Evolutionary conservation across 2,797 vertebrate genomes (phyloP).

Genomic region (Ceryle rudis): DNA sequence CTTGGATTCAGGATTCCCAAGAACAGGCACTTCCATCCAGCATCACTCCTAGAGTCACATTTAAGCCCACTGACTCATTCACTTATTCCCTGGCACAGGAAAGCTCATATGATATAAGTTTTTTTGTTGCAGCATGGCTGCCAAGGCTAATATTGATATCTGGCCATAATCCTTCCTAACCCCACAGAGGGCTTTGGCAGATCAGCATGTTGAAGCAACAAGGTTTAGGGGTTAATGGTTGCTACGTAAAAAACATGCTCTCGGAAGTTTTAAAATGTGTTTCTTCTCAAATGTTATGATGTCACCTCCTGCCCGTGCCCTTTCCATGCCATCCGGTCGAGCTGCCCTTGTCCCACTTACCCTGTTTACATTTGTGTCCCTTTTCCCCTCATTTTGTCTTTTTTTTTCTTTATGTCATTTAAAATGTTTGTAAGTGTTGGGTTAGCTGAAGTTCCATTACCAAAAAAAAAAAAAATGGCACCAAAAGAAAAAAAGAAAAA

Average conservation of each 20-base stretch:
- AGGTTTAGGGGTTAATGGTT: neutral
- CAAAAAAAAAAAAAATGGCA: conserved; percentile 51
- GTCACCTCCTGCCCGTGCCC: neutral
- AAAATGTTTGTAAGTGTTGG: neutral
- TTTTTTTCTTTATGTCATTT: neutral
- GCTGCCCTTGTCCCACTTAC: neutral
- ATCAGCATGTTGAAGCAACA: neutral
- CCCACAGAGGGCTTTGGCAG: neutral
- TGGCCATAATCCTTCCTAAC: neutral
- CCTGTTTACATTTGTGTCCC: neutral
- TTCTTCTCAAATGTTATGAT: neutral
- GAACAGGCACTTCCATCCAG: neutral
- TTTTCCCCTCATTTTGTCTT: neutral
- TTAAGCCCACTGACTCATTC: neutral
- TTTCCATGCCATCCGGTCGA: neutral
- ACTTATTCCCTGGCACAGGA: neutral
- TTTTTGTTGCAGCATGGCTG: neutral
- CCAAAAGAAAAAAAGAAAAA: neutral
- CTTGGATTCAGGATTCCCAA: neutral
- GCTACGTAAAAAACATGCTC: neutral
- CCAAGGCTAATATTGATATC: neutral
- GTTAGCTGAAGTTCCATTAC: conserved; percentile 7
- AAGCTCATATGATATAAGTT: neutral
- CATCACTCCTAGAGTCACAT: neutral
- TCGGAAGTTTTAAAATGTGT: neutral